Evolutionary conservation across 2,113 vertebrate species (phyloP).

Genomic region (Danionella cerebrum): DNA sequence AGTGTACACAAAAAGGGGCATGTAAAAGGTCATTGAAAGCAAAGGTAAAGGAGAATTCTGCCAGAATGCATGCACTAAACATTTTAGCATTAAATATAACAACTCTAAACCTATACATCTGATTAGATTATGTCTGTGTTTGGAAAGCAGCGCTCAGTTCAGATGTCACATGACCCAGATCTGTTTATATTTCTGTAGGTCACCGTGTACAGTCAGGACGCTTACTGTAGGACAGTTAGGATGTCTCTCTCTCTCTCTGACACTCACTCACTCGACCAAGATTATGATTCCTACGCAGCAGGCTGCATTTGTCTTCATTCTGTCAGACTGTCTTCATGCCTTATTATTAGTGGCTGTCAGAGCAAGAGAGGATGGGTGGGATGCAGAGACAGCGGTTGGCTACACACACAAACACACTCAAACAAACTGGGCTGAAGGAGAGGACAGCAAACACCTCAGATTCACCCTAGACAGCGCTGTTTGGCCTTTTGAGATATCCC

Average conservation of each 20-base stretch:
- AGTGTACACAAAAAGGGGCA: too few species aligned
- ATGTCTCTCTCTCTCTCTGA: conserved; percentile 74
- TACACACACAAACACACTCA: neutral
- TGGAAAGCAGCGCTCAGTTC: too few species aligned
- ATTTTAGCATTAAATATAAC: too few species aligned
- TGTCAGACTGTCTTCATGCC: conserved; percentile 94
- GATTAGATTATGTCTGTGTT: neutral
- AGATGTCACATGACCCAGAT: too few species aligned
- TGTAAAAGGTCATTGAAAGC: too few species aligned
- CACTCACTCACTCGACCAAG: conserved; percentile 71
- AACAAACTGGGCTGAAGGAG: neutral
- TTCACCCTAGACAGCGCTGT: neutral
- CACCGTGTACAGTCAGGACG: too few species aligned
- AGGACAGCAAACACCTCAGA: conserved; percentile 5
- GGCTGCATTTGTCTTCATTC: conserved; percentile 98
- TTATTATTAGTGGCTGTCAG: conserved; percentile 98
- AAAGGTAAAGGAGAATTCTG: too few species aligned
- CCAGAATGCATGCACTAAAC: too few species aligned
- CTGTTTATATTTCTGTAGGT: too few species aligned
- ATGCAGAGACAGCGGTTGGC: conserved; percentile 14
- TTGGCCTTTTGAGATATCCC: conserved; percentile 32
- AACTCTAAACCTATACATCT: neutral
- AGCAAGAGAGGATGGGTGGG: conserved; percentile 33
- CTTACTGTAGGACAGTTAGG: conserved; percentile 79
- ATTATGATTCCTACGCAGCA: conserved; percentile 89